Percentiles rank a stretch among this genome's conserved stretches.
phyloP scores from a whole-genome alignment of 30 jellyfish, hydroid and myxozoan species.

The Hydractinia echinata region DNA sequence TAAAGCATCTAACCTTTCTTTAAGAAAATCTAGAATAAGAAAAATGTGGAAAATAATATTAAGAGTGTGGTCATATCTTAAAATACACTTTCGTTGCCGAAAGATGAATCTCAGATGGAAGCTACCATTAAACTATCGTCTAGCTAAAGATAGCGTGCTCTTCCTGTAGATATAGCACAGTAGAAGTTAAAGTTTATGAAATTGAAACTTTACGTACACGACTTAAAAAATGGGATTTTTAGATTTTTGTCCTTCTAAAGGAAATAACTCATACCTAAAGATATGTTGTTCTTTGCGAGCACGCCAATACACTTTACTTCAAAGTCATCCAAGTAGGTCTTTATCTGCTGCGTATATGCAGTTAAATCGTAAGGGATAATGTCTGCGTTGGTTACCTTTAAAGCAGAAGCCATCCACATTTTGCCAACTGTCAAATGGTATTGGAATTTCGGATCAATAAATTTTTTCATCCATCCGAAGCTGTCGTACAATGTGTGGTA shows the following conservation, averaged over 20 bases:
- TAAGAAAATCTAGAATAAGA: background rate
- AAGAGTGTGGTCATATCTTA: no score
- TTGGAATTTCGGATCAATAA: constrained; percentile 73
- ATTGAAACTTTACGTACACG: no score
- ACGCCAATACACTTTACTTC: constrained; percentile 40
- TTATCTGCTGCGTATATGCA: constrained; percentile 51
- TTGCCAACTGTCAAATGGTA: constrained; percentile 71
- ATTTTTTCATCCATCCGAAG: constrained; percentile 72
- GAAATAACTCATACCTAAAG: constrained; percentile 45
- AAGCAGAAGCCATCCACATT: constrained; percentile 77
- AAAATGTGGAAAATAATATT: no score
- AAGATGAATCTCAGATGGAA: no score
- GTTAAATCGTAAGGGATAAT: constrained; percentile 61
- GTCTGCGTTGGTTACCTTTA: constrained; percentile 61
- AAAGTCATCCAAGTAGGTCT: constrained; percentile 42
- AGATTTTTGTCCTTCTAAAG: background rate
- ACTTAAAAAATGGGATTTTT: no score
- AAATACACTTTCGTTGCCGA: no score
- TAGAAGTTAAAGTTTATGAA: no score
- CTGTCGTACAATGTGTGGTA: constrained; percentile 91
- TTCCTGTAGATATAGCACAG: no score
- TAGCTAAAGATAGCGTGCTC: no score
- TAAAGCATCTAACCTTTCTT: constrained; percentile 1
- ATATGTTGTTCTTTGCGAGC: constrained; percentile 42
- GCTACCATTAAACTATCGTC: no score